These are phyloP conservation scores for Sebastes matsubarae DNA, from an alignment of 2,797 vertebrate genomes.

Conservation along the genomic window DNA sequence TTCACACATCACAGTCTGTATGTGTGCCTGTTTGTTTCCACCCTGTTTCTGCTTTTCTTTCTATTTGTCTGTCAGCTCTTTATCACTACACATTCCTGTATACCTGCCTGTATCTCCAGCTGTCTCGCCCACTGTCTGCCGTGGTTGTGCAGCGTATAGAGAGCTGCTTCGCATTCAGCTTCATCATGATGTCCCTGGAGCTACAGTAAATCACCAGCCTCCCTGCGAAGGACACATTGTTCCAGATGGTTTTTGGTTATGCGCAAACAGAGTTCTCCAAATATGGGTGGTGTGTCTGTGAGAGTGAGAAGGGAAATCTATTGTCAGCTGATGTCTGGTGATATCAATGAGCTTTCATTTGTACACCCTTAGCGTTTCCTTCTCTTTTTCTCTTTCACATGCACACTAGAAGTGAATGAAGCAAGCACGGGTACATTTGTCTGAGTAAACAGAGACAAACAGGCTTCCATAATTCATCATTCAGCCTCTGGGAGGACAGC, in stretches of 20 bases:
- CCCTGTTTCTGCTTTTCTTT: not conserved
- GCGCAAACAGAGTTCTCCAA: constrained; percentile 11
- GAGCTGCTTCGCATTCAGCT: constrained; percentile 34
- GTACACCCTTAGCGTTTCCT: constrained; percentile 19
- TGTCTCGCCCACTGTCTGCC: not conserved
- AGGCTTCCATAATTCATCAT: constrained; percentile 72
- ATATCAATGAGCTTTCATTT: constrained; percentile 35
- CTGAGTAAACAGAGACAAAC: constrained; percentile 64
- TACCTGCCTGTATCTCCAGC: not conserved
- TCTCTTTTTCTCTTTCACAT: constrained; percentile 2
- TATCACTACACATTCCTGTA: not conserved
- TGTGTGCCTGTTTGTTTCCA: not conserved
- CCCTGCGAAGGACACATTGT: constrained; percentile 37
- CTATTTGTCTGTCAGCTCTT: not conserved
- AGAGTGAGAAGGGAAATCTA: constrained; percentile 4
- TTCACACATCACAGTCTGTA: not conserved
- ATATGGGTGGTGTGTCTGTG: not conserved
- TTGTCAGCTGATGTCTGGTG: constrained; percentile 25
- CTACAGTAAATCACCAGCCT: constrained; percentile 35
- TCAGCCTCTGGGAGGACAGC: constrained; percentile 69
- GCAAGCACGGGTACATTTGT: constrained; percentile 39
- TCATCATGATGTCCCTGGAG: constrained; percentile 17
- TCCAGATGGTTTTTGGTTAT: constrained; percentile 11
- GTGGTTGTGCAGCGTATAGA: constrained; percentile 18
- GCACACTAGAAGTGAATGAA: constrained; percentile 33